Percentiles rank a stretch among this genome's conserved stretches.
These are phyloP conservation scores for Cyrtorhinus lividipennis DNA, from an alignment of 1,140 invertebrate species.

Conservation along the genomic window DNA sequence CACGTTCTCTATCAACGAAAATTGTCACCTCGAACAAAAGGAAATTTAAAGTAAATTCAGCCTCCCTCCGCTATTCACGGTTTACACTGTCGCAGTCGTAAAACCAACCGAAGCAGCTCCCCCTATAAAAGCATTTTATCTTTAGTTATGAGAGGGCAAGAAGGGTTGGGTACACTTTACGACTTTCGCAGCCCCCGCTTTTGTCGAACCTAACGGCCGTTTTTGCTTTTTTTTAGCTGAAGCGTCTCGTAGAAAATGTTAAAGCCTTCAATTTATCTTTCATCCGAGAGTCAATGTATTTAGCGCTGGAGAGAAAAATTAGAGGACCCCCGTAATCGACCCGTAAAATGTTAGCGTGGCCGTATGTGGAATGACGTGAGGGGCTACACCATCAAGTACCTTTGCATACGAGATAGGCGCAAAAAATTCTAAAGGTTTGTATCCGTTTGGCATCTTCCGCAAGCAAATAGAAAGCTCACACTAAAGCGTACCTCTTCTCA, in stretches of 20 bases:
- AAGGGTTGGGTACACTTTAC: background rate
- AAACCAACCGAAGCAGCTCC: background rate
- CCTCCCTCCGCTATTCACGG: background rate
- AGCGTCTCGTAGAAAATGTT: too few species aligned
- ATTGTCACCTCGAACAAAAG: too few species aligned
- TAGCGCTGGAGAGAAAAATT: background rate
- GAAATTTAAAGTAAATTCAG: background rate
- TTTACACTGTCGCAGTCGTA: background rate
- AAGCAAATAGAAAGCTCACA: too few species aligned
- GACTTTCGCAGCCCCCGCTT: background rate
- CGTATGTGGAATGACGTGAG: too few species aligned
- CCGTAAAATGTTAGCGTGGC: too few species aligned
- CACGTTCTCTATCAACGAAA: too few species aligned
- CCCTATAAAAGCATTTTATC: background rate
- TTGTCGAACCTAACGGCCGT: background rate
- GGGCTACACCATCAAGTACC: too few species aligned
- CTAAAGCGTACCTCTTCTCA: too few species aligned
- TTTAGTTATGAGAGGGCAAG: background rate
- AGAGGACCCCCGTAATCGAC: background rate
- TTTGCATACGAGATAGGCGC: too few species aligned
- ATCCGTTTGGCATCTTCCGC: too few species aligned
- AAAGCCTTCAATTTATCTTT: background rate
- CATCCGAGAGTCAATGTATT: background rate
- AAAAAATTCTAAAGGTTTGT: too few species aligned
- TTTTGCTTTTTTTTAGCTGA: background rate